Conservation (phyloP, 1,140 invertebrate species). For the Tyrophagus putrescentiae region DNA sequence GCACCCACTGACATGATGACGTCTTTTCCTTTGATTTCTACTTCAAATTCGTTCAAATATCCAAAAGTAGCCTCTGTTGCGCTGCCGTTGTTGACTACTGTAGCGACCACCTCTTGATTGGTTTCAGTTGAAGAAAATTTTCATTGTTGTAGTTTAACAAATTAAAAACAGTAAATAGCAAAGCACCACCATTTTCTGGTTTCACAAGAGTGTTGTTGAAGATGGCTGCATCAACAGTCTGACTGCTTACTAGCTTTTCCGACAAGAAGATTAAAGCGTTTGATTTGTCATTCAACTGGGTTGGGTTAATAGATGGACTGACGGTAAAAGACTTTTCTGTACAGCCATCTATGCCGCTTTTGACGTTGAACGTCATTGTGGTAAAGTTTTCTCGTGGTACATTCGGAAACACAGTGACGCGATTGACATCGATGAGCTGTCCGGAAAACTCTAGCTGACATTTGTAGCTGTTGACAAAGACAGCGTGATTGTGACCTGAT, state of each 20-base stretch:
- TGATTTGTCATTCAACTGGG: background rate
- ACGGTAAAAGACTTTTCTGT: background rate
- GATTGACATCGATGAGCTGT: background rate
- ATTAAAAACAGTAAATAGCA: conserved; percentile 10
- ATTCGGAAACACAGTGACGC: background rate
- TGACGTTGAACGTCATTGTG: background rate
- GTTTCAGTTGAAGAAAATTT: background rate
- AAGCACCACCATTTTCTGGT: background rate
- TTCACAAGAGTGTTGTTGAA: conserved; percentile 3
- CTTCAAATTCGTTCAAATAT: background rate
- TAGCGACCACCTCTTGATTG: background rate
- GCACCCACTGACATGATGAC: background rate
- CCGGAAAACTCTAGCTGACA: background rate
- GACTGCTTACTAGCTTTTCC: background rate
- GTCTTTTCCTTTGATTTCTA: background rate
- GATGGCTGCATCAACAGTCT: no score
- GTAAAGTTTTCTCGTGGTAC: background rate
- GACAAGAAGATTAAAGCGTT: background rate
- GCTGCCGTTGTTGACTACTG: no score
- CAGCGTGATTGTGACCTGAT: background rate
- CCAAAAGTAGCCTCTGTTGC: no score
- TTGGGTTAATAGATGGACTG: background rate
- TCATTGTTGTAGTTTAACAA: conserved; percentile 9
- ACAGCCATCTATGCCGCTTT: background rate
- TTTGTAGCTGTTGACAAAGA: conserved; percentile 1